Evolutionary conservation across 1,140 invertebrate genomes (phyloP).

Genomic region (Trichonephila inaurata): DNA sequence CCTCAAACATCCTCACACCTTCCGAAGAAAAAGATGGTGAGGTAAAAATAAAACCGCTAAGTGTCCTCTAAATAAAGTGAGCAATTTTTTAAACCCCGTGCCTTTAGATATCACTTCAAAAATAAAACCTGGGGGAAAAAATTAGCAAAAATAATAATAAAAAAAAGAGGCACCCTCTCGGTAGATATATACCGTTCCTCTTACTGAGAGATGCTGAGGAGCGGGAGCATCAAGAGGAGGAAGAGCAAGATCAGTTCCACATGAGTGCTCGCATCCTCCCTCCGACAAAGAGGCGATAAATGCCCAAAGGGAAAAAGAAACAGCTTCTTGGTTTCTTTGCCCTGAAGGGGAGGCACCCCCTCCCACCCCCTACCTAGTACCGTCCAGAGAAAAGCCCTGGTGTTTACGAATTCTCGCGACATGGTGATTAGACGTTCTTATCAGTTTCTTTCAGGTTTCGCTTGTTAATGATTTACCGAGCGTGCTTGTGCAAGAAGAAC

Average conservation of each 20-base stretch:
- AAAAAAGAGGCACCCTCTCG: not conserved
- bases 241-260: constrained; percentile 62
- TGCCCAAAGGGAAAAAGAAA: constrained; percentile 74
- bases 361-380: not conserved
- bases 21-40: constrained; percentile 12
- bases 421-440: constrained; percentile 77
- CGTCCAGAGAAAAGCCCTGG: constrained; percentile 38
- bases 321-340: constrained; percentile 71
- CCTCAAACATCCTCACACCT: not conserved
- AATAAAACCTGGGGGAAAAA: constrained; percentile 54
- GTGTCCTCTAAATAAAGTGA: constrained; percentile 70
- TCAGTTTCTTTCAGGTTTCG: constrained; percentile 77
- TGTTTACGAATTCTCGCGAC: constrained; percentile 79
- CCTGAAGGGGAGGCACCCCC: not conserved
- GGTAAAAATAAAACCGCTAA: constrained; percentile 75
- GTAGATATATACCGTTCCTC: constrained; percentile 29
- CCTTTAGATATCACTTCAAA: constrained; percentile 55
- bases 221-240: constrained; percentile 1
- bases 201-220: not conserved
- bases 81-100: constrained; percentile 57
- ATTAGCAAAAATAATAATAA: not conserved
- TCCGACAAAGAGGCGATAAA: constrained; percentile 60
- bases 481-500: constrained; percentile 63
- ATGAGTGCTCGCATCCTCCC: constrained; percentile 66
- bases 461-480: constrained; percentile 77